These are phyloP conservation scores for Olivierus martensii DNA, from an alignment of 1,140 invertebrate genomes.

Conservation along the genomic window DNA sequence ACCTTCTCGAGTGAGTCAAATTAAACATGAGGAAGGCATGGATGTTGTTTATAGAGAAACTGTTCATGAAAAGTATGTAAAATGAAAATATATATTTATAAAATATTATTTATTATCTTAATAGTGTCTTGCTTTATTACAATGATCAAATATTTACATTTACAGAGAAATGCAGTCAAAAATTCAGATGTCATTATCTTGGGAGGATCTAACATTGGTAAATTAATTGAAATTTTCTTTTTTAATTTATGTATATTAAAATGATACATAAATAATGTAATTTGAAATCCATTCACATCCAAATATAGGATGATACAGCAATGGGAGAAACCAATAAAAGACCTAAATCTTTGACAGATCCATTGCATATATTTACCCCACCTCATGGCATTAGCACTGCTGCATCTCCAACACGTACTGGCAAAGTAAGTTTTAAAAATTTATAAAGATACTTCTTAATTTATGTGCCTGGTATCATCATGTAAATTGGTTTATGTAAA, in stretches of 20 bases:
- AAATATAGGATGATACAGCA: too few species aligned
- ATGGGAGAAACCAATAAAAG: constrained; percentile 9
- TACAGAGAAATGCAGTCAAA: constrained; percentile 59
- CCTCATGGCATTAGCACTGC: constrained; percentile 41
- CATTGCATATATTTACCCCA: constrained; percentile 31
- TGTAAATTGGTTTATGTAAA: too few species aligned
- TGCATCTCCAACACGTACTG: constrained; percentile 44
- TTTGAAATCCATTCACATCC: too few species aligned
- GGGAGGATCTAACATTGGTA: constrained; percentile 69
- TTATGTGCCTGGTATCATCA: too few species aligned
- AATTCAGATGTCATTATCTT: constrained; percentile 80
- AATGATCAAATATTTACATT: not conserved
- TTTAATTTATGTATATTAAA: too few species aligned
- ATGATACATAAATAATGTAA: too few species aligned
- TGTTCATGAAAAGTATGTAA: constrained; percentile 52
- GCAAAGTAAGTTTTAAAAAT: constrained; percentile 22
- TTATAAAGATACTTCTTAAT: too few species aligned
- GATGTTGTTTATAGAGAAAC: constrained; percentile 66
- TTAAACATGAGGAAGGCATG: constrained; percentile 73
- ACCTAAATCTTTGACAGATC: constrained; percentile 29
- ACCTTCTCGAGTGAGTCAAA: constrained; percentile 65
- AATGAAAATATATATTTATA: too few species aligned
- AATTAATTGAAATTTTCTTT: not conserved
- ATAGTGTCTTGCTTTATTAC: too few species aligned
- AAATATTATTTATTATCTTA: too few species aligned